A percentile compares a stretch with the other conserved stretches of the same genome.
These are phyloP conservation scores for Sphaerophoria taeniata DNA, from an alignment of 2,888 invertebrate species.

Conservation along the genomic window DNA sequence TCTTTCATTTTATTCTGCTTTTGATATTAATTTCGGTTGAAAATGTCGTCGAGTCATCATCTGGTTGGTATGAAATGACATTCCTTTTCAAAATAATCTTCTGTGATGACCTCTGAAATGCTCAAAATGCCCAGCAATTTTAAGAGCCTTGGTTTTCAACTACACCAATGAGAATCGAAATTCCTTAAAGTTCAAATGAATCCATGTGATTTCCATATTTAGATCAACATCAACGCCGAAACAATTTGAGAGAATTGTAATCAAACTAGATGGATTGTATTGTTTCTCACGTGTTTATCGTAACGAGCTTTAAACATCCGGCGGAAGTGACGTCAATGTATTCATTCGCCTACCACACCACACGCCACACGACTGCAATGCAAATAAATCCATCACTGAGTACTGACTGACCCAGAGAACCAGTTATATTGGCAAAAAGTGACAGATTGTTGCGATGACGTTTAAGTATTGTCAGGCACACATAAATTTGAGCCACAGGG, in stretches of 20 bases:
- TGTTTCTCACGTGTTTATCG: constrained; percentile 25
- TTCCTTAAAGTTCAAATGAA: constrained; percentile 24
- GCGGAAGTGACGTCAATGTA: constrained; percentile 59
- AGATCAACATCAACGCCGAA: background rate
- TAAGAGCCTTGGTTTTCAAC: background rate
- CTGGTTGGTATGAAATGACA: too few relatives aligned
- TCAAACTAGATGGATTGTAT: background rate
- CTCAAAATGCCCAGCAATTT: background rate
- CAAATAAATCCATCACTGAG: constrained; percentile 37
- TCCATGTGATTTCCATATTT: constrained; percentile 28
- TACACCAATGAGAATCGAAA: background rate
- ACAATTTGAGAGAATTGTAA: background rate
- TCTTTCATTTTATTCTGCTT: too few relatives aligned
- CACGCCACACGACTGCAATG: background rate
- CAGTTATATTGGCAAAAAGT: constrained; percentile 39
- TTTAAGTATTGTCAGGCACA: background rate
- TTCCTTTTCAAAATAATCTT: too few relatives aligned
- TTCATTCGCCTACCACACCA: constrained; percentile 4
- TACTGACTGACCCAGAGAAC: constrained; percentile 52
- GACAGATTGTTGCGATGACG: background rate
- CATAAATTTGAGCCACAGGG: constrained; percentile 12
- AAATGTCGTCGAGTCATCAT: too few relatives aligned
- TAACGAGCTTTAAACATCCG: background rate
- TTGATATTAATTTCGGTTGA: too few relatives aligned
- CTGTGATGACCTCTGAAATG: constrained; percentile 3